These are phyloP conservation scores for Sylvia atricapilla DNA, from an alignment of 2,113 vertebrate species.

Conservation along the genomic window DNA sequence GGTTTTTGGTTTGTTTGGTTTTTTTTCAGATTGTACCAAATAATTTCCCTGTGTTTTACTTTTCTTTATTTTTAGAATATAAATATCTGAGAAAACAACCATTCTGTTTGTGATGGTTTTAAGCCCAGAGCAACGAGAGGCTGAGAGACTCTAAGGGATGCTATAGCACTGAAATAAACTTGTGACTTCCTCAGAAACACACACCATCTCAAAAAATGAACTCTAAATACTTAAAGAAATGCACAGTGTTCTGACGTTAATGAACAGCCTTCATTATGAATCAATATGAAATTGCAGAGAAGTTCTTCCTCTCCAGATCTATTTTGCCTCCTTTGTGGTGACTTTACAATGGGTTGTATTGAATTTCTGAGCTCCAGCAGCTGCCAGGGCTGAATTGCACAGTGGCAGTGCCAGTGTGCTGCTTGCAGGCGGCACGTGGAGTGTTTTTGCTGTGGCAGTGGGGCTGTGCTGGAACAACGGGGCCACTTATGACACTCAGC, in stretches of 20 bases:
- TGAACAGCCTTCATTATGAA: background rate
- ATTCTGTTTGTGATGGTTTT: background rate
- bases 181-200: background rate
- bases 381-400: background rate
- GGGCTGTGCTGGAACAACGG: background rate
- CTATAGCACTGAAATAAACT: background rate
- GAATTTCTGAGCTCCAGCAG: background rate
- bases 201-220: background rate
- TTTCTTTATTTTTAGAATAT: background rate
- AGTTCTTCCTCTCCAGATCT: background rate
- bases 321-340: background rate
- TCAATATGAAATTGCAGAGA: background rate
- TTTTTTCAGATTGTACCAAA: background rate
- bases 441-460: background rate
- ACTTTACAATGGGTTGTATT: background rate
- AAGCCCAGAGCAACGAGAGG: background rate
- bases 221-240: background rate
- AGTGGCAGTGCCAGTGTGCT: background rate
- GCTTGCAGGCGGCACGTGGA: background rate
- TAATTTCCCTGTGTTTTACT: accelerated
- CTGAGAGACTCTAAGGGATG: background rate
- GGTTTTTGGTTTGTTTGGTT: no score
- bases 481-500: background rate
- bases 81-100: background rate
- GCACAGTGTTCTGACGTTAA: background rate